phyloP scores from a whole-genome alignment of 2,113 vertebrate genomes.

The Delphinapterus leucas region DNA sequence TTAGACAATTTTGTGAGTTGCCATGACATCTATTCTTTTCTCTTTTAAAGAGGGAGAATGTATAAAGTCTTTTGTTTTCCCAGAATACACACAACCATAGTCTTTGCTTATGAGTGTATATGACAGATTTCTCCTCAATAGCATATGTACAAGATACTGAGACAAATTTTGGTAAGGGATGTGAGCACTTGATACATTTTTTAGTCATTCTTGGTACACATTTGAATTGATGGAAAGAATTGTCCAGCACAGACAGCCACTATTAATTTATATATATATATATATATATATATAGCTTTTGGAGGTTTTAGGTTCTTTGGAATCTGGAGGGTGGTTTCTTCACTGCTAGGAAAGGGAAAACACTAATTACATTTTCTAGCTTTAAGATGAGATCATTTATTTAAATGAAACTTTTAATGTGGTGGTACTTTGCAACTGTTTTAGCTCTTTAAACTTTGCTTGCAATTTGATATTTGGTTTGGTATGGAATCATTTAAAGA shows the following conservation, averaged over 20 bases:
- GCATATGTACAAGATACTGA: background rate
- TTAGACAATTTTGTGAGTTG: background rate
- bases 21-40: background rate
- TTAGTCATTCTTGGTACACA: background rate
- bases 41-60: background rate
- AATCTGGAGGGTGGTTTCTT: constrained; percentile 16
- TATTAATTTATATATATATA: background rate
- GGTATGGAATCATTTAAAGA: constrained; percentile 16
- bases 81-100: background rate
- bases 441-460: constrained; percentile 47
- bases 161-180: background rate
- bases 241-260: background rate
- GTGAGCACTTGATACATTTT: background rate
- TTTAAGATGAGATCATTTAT: constrained; percentile 60
- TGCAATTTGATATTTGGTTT: constrained; percentile 52
- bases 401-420: constrained; percentile 50
- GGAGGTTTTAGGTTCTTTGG: background rate
- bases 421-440: constrained; percentile 35
- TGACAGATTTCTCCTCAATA: background rate
- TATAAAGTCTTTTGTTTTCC: background rate
- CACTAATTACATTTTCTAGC: constrained; percentile 19
- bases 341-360: constrained; percentile 6
- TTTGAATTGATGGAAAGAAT: background rate
- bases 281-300: background rate
- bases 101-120: background rate